These are phyloP conservation scores for Heterohyrax brucei DNA, from an alignment of 2,797 vertebrate genomes.

Conservation along the genomic window DNA sequence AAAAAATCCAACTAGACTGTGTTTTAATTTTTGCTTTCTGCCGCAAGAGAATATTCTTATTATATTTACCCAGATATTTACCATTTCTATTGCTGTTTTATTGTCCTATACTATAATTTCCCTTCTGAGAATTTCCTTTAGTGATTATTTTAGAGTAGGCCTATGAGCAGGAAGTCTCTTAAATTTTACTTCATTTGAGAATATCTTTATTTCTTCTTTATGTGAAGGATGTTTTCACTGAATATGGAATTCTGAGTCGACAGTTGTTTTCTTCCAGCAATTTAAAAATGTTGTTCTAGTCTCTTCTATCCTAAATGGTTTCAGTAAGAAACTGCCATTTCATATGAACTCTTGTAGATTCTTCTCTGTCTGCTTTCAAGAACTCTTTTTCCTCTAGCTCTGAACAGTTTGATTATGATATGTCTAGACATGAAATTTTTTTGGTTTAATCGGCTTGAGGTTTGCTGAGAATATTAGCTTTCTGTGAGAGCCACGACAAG, in stretches of 20 bases:
- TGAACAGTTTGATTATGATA: conserved; percentile 29
- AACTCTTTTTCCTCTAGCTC: conserved; percentile 31
- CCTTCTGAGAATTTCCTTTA: background rate
- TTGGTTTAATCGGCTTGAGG: background rate
- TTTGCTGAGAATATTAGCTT: conserved; percentile 61
- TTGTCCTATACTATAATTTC: background rate
- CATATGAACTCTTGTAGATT: background rate
- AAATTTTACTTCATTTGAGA: background rate
- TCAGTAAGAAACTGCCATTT: background rate
- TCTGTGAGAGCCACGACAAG: conserved; percentile 29
- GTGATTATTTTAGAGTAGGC: background rate
- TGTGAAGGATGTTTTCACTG: background rate
- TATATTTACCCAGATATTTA: background rate
- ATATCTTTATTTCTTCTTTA: conserved; percentile 16
- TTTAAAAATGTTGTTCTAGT: conserved; percentile 6
- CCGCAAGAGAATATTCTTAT: background rate
- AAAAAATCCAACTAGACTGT: background rate
- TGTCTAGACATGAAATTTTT: conserved; percentile 11
- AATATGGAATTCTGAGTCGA: background rate
- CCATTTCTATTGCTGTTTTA: background rate
- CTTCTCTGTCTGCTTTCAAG: background rate
- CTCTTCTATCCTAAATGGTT: background rate
- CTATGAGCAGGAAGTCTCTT: background rate
- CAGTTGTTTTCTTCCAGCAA: background rate
- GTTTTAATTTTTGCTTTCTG: conserved; percentile 37